These are phyloP conservation scores for Prosapia bicincta DNA, from an alignment of 2,888 invertebrate species.

Conservation along the genomic window DNA sequence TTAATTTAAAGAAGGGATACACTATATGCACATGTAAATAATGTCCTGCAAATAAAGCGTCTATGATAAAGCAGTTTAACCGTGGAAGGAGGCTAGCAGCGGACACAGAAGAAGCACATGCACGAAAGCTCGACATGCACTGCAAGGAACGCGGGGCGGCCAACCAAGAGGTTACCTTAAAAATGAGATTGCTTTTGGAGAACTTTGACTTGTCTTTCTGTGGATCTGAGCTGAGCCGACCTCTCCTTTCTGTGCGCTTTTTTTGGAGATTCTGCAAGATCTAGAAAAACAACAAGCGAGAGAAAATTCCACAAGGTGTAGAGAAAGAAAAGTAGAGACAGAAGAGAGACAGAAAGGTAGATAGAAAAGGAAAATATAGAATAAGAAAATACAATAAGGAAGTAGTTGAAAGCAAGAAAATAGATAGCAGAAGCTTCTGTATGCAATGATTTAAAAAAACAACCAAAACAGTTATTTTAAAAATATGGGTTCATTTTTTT, in stretches of 20 bases:
- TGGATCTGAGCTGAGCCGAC: conserved; percentile 92
- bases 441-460: background rate
- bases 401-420: background rate
- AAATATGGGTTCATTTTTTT: no score
- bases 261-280: conserved; percentile 99
- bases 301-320: conserved; percentile 40
- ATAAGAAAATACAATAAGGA: background rate
- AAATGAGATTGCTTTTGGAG: conserved; percentile 97
- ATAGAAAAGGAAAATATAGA: conserved; percentile 11
- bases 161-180: conserved; percentile 78
- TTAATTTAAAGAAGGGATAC: background rate
- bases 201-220: conserved; percentile 85
- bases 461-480: background rate
- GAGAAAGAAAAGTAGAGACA: conserved; percentile 39
- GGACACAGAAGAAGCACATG: conserved; percentile 20
- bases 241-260: conserved; percentile 97
- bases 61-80: background rate
- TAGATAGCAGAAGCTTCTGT: conserved; percentile 20
- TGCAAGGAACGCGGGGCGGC: conserved; percentile 30
- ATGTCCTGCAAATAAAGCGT: background rate
- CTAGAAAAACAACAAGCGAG: conserved; percentile 64
- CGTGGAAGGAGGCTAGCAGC: conserved; percentile 21
- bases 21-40: background rate
- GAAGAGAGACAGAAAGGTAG: conserved; percentile 27
- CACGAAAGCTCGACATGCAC: conserved; percentile 9